These are phyloP conservation scores for Mallotus villosus DNA, from an alignment of 2,797 vertebrate genomes.

Conservation along the genomic window DNA sequence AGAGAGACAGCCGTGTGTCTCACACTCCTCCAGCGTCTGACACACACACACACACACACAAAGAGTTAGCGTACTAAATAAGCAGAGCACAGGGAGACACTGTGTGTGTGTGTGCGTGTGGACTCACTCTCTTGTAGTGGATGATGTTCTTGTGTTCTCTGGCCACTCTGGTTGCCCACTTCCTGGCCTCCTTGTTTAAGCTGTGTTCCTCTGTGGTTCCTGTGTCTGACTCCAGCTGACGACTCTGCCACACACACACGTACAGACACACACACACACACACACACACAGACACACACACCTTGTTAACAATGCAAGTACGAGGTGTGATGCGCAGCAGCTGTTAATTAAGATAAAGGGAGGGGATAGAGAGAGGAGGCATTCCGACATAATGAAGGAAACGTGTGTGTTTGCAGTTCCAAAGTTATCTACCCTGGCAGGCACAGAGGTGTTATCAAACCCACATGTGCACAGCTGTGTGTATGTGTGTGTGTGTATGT, in stretches of 20 bases:
- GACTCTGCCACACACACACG: conserved; percentile 76
- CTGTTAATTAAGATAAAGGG: conserved; percentile 53
- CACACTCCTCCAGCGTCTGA: conserved; percentile 89
- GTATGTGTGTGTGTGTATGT: conserved; percentile 2
- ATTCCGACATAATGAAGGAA: conserved; percentile 41
- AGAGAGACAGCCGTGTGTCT: conserved; percentile 84
- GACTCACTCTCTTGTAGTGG: conserved; percentile 87
- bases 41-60: conserved; percentile 5
- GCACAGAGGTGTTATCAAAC: conserved; percentile 41
- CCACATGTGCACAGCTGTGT: conserved; percentile 35
- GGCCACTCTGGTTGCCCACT: conserved; percentile 93
- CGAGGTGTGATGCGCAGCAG: conserved; percentile 20
- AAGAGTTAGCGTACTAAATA: background rate
- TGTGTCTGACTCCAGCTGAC: conserved; percentile 92
- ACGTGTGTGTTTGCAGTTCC: conserved; percentile 31
- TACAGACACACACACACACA: conserved; percentile 17
- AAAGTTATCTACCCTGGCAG: conserved; percentile 36
- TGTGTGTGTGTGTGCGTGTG: conserved; percentile 9
- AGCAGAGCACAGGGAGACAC: background rate
- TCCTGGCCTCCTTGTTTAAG: conserved; percentile 97
- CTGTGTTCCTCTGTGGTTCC: conserved; percentile 98
- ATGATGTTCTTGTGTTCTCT: conserved; percentile 96
- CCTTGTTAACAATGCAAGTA: conserved; percentile 16
- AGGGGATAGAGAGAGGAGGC: conserved; percentile 6
- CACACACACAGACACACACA: conserved; percentile 12